phyloP scores from a whole-genome alignment of 2,113 vertebrate species.

The Psilopogon haemacephalus region DNA sequence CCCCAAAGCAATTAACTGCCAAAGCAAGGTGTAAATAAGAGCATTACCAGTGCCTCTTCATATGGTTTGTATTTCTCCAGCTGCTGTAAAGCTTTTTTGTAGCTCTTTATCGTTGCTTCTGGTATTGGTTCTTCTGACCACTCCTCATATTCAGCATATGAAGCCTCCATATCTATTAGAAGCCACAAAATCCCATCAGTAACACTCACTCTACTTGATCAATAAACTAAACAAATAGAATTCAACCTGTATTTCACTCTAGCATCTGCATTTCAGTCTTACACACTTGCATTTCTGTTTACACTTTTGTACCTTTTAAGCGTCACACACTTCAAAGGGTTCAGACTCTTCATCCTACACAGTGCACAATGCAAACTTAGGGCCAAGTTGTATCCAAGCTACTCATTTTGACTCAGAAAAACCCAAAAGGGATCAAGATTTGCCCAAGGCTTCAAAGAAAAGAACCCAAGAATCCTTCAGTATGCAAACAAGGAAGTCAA shows the following conservation, averaged over 20 bases:
- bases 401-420: not conserved
- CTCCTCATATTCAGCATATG: conserved; percentile 90
- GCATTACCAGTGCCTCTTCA: conserved; percentile 89
- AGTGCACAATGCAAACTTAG: not conserved
- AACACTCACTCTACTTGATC: not conserved
- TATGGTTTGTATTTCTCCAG: conserved; percentile 85
- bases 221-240: not conserved
- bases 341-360: not conserved
- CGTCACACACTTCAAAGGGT: not conserved
- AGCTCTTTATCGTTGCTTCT: conserved; percentile 78
- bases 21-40: not conserved
- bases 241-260: not conserved
- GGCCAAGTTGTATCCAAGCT: not conserved
- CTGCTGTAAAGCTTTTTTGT: conserved; percentile 85
- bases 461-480: not conserved
- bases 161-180: conserved; percentile 88
- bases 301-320: not conserved
- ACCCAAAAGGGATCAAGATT: not conserved
- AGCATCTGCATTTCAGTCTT: not conserved
- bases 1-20: not conserved
- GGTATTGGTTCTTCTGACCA: conserved; percentile 88
- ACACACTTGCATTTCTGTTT: not conserved
- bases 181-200: not conserved
- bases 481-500: not conserved
- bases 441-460: not conserved